These are phyloP conservation scores for Dryobotodes eremita DNA, from an alignment of 2,888 invertebrate species.

Conservation along the genomic window DNA sequence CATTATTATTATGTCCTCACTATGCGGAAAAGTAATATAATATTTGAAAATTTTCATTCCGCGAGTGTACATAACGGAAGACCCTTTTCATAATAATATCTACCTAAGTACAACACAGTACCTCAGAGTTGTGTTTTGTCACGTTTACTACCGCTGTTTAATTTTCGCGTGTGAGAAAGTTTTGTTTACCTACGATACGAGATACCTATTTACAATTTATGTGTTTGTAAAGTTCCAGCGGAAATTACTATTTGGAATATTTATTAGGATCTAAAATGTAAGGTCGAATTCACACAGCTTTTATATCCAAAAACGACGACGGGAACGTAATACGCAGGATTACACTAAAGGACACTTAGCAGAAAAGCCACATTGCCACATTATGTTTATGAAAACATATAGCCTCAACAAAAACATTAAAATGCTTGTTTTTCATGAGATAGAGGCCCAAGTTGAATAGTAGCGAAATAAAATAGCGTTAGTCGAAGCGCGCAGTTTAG, in stretches of 20 bases:
- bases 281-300: not conserved
- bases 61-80: not conserved
- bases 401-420: not conserved
- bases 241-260: not conserved
- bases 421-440: not conserved
- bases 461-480: not conserved
- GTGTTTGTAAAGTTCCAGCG: not conserved
- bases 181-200: not conserved
- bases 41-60: not conserved
- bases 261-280: not conserved
- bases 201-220: not conserved
- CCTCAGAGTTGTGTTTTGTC: not conserved
- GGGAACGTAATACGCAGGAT: not conserved
- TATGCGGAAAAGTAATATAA: not conserved
- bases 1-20: not conserved
- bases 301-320: not conserved
- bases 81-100: not conserved
- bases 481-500: not conserved
- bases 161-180: not conserved
- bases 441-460: not conserved
- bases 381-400: constrained; percentile 5
- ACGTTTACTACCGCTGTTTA: not conserved
- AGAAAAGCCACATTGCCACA: not conserved
- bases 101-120: constrained; percentile 6
- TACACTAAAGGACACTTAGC: not conserved